A percentile compares a stretch with the other conserved stretches of the same genome.
These are phyloP conservation scores for Andrena camellia DNA, from an alignment of 2,888 invertebrate genomes.

Conservation along the genomic window DNA sequence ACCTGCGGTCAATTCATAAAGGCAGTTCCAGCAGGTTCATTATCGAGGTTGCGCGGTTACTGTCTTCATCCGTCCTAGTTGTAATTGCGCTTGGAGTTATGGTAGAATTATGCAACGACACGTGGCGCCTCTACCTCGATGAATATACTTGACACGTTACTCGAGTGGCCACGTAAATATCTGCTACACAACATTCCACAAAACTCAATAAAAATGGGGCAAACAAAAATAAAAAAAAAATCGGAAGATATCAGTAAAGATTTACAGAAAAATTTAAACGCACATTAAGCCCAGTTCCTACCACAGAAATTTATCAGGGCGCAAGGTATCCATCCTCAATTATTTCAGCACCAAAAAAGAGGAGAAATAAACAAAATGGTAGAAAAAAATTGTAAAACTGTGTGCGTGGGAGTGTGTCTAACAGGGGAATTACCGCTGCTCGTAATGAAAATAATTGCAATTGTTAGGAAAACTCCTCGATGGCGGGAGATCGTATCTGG, in stretches of 20 bases:
- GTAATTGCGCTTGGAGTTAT: background rate
- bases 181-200: background rate
- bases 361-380: background rate
- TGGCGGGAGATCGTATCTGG: background rate
- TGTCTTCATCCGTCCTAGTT: slow-evolving; percentile 1
- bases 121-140: background rate
- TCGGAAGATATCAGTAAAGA: background rate
- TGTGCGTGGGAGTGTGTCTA: background rate
- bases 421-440: background rate
- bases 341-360: background rate
- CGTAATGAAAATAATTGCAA: background rate
- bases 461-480: background rate
- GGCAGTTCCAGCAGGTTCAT: slow-evolving; percentile 19
- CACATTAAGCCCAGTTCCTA: background rate
- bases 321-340: background rate
- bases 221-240: slow-evolving; percentile 4
- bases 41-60: slow-evolving; percentile 10
- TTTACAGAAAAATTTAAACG: background rate
- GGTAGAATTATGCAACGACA: slow-evolving; percentile 45
- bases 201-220: background rate
- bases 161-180: background rate
- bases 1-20: background rate
- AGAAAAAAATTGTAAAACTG: background rate
- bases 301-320: background rate
- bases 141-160: slow-evolving; percentile 29